Base-by-base conservation (phyloP, 2,113 vertebrate species). In the Sander vitreus region DNA sequence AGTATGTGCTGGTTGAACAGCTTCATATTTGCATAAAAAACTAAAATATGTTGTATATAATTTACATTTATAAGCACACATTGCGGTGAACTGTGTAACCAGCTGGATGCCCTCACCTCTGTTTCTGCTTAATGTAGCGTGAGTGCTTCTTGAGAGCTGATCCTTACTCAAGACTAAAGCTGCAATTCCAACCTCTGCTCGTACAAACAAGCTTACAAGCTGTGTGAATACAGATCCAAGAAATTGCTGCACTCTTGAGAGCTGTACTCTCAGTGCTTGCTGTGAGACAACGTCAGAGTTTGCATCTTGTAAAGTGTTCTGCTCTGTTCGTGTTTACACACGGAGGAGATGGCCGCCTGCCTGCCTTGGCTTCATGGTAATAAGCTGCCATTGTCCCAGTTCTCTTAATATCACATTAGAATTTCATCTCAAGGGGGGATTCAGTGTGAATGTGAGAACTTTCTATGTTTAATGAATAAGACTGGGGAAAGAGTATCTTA, bases 361-460 rank as follows among this genome's bases (percentile, higher is more conserved):
- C 48, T 48, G 63, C 76, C 66, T 62, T 27, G 23, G 82, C 78
- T 69, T 85, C 83, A 78, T 82, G 75, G 43, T 91, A 91, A 93
- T 88, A 79, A 91, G 88, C 64, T 69, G 78, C 81, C 66, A 73
- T 89, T 85, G 89, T 91, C 90, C 89, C 83, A 91, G 62, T 93
- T 91, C 86, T 89, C 84, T 89, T 93, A 93, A 93, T 94, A 92
- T 91, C 92, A 90, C 92, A 94, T 94, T 91, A 92, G 88, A 94
- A 94, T 93, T 93, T 91, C 76, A 82, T 92, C 92, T 93, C 78
- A 66, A 83, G 87, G 87, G 88, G 74, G 67, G 62, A 84, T 82
- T 89, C 78, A 57, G 58, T 39, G 47, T 10, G 39, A 89, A 73
- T 88, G 85, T 88, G 89, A 80, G 84, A 86, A 85, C 66, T 72